Base-by-base conservation (phyloP, 2,113 vertebrate genomes). In the Semnornis frantzii region DNA sequence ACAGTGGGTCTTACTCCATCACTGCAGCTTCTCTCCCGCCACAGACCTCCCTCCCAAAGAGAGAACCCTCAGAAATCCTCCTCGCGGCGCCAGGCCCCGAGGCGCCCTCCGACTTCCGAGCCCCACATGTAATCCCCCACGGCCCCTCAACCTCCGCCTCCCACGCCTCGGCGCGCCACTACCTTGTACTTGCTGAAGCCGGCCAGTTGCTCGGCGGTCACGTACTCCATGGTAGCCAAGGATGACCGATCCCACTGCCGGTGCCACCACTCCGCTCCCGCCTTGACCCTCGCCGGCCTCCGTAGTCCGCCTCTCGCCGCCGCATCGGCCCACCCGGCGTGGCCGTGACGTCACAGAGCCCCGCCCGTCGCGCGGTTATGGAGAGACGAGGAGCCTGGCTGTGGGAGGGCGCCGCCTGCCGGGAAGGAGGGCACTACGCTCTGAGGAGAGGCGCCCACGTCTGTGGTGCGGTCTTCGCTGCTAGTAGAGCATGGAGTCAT, bases 101-200 rank as follows among this genome's bases (percentile, higher is more conserved):
- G 31, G 15, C n/a, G 24, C 18, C 16, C 39, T 13, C 20, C 33
- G 5, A 57, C 27, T 30, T 17, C 55, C 55, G 55, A 9, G 8
- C 15, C 37, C 39, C 71, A 48, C 30, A 12, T 8, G 10, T 48
- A 18, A n/a, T 15, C 68, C 68, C n/a, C 10, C 9, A 23, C 13
- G 20, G 20, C 65, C 39, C 34, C 34, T 33, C 10, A 27, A 28
- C 12, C 33, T 11, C 15, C 12, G 9, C 30, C 2, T 6, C 34
- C n/a, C 13, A 31, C 34, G 39, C 28, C 28, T 30, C 15, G 23
- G 50, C 50, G 50, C 23, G 23, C 50, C 50, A 52, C 50, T 42
- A 85, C 82, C 82, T 85, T 85, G 63, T 85, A 85, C 54, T 85
- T 84, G 82, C 82, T 33, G 72, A 85, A 85, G 42, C 82, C 82